These are phyloP conservation scores for Phalera bucephala DNA, from an alignment of 2,888 invertebrate species.

Conservation along the genomic window DNA sequence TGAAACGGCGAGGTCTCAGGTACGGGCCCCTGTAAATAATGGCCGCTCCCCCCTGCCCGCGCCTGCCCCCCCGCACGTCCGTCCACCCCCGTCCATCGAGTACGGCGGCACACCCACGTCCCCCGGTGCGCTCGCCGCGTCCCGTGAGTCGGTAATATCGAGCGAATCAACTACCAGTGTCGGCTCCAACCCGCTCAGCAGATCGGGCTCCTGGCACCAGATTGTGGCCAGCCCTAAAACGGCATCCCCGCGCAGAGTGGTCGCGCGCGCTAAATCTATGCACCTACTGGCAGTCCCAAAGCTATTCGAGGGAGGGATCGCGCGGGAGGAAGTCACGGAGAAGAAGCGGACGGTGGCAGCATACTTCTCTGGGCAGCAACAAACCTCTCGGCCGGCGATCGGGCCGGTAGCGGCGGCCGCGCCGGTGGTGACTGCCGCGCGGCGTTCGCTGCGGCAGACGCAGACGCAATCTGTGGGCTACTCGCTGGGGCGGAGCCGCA, in stretches of 20 bases:
- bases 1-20: constrained; percentile 49
- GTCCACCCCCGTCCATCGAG: constrained; percentile 34
- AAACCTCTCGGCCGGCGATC: constrained; percentile 21
- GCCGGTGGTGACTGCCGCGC: constrained; percentile 44
- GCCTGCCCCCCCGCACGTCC: constrained; percentile 53
- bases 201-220: constrained; percentile 93
- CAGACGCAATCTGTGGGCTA: constrained; percentile 44
- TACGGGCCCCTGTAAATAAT: constrained; percentile 55
- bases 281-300: constrained; percentile 89
- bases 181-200: constrained; percentile 59
- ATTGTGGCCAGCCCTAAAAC: constrained; percentile 74
- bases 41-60: constrained; percentile 50
- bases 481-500: constrained; percentile 88
- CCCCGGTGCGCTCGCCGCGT: constrained; percentile 50
- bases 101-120: constrained; percentile 41
- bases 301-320: constrained; percentile 91
- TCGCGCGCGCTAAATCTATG: constrained; percentile 87
- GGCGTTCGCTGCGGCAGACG: constrained; percentile 63
- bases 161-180: constrained; percentile 56
- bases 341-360: constrained; percentile 90
- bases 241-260: constrained; percentile 67
- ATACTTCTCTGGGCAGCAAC: constrained; percentile 82
- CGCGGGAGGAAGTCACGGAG: constrained; percentile 85
- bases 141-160: constrained; percentile 61
- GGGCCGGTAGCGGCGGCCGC: too few relatives aligned